Evolutionary conservation across 2,888 invertebrate genomes (phyloP), one percentile per base, ranked within the genome.

Genomic region (Zootermopsis nevadensis): DNA sequence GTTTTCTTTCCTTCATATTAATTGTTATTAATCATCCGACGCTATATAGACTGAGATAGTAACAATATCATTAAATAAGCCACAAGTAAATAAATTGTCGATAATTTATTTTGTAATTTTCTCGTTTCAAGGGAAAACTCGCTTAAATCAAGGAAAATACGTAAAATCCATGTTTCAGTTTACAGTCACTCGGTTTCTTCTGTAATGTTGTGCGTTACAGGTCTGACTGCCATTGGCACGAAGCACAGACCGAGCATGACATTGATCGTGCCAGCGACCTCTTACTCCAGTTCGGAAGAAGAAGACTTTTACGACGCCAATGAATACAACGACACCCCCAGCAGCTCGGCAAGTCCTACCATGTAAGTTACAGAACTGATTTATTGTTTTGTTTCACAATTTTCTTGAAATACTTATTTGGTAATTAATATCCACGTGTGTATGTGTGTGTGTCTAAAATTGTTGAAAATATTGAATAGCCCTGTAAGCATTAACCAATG

Each of bases 281-380:
- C 98, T 0, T 99, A 98, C 90, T 99, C 98, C n/a, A 98, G 98
- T 88, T 98, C 98, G 48, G 99, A 99, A 89, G 97, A 97, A 88
- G 97, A 97, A 88, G 97, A 97, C 90, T 97, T 96, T 90, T 99
- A 94, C 89, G 99, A 99, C 91, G 97, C 97, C 8, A 95, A 96
- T 87, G 97, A 97, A 88, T 94, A 90, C 84, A 89, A 89, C 83
- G 87, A 88, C 38, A 87, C 87, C 33, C 88, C 88, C 6, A 84
- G 84, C 83, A 84, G 85, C 72, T 77, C 89, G 87, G 85, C 89
- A 89, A 85, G 89, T 90, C 74, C 88, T 89, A 86, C 88, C 89
- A 86, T 87, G 83, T 83, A 60, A 83, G 83, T 83, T 27, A 27
- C 4, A 27, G 7, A n/a, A 48, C 19, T 42, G 12, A 8, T 2